phyloP scores from a whole-genome alignment of 2,888 invertebrate species.

The Hydraecia micacea region DNA sequence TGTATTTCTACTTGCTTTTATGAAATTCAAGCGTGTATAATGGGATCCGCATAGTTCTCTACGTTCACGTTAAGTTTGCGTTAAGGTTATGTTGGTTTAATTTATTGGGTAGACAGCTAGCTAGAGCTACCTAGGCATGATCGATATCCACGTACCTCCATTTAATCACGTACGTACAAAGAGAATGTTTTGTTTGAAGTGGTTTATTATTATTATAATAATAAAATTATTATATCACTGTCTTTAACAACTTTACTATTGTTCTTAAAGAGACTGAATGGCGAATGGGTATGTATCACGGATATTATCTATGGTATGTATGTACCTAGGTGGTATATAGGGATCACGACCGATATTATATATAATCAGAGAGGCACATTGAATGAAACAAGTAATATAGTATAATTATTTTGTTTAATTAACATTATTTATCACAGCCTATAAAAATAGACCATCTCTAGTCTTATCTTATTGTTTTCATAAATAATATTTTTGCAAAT shows the following conservation, averaged over 20 bases:
- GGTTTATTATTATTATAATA: no score
- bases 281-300: no score
- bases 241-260: not conserved
- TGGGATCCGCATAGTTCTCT: not conserved
- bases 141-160: not conserved
- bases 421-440: constrained; percentile 82
- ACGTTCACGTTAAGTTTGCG: not conserved
- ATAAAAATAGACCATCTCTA: constrained; percentile 72
- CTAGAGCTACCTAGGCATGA: not conserved
- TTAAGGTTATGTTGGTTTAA: not conserved
- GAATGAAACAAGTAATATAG: constrained; percentile 33
- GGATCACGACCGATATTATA: not conserved
- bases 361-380: not conserved
- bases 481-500: constrained; percentile 47
- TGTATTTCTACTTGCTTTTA: not conserved
- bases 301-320: no score
- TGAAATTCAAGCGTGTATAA: not conserved
- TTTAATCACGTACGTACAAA: not conserved
- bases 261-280: no score
- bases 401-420: constrained; percentile 49
- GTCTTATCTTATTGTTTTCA: constrained; percentile 37
- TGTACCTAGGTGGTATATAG: no score
- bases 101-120: not conserved
- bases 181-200: not conserved
- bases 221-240: no score